These are phyloP conservation scores for Hololepta plana DNA, from an alignment of 2,888 invertebrate genomes.

Conservation along the genomic window DNA sequence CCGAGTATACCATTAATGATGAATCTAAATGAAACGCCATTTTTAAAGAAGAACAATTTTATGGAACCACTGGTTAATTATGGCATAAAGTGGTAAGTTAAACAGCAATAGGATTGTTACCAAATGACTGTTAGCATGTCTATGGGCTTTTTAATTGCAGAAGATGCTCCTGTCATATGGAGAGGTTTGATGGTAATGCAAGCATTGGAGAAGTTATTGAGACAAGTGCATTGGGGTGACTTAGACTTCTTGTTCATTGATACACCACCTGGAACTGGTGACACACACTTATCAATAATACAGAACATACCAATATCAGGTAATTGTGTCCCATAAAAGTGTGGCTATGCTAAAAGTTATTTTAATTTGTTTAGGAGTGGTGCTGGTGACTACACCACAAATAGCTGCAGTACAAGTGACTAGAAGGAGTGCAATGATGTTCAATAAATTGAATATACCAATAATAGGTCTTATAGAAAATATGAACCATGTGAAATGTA, in stretches of 20 bases:
- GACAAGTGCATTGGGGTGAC: conserved; percentile 77
- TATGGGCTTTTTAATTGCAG: conserved; percentile 81
- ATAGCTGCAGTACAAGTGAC: conserved; percentile 75
- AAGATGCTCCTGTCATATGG: conserved; percentile 81
- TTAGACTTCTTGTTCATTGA: conserved; percentile 81
- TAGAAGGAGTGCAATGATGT: conserved; percentile 73
- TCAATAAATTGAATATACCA: conserved; percentile 62
- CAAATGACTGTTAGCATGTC: conserved; percentile 54
- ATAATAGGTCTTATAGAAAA: conserved; percentile 82
- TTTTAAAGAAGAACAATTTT: conserved; percentile 55
- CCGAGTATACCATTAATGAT: conserved; percentile 90
- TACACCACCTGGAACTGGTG: conserved; percentile 94
- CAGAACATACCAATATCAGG: conserved; percentile 79
- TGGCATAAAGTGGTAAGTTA: conserved; percentile 72
- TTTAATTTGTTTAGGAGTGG: conserved; percentile 35
- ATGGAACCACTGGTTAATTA: conserved; percentile 82
- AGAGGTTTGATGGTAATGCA: conserved; percentile 94
- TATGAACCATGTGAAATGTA: conserved; percentile 68
- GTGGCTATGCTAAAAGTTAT: not conserved
- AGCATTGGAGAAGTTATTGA: conserved; percentile 67
- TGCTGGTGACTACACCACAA: conserved; percentile 90
- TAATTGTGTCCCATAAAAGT: conserved; percentile 12
- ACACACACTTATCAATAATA: conserved; percentile 78
- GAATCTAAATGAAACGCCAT: conserved; percentile 72
- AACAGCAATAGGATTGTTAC: not conserved